Evolutionary conservation across 2,113 vertebrate genomes (phyloP).

Genomic region (Nanger granti): DNA sequence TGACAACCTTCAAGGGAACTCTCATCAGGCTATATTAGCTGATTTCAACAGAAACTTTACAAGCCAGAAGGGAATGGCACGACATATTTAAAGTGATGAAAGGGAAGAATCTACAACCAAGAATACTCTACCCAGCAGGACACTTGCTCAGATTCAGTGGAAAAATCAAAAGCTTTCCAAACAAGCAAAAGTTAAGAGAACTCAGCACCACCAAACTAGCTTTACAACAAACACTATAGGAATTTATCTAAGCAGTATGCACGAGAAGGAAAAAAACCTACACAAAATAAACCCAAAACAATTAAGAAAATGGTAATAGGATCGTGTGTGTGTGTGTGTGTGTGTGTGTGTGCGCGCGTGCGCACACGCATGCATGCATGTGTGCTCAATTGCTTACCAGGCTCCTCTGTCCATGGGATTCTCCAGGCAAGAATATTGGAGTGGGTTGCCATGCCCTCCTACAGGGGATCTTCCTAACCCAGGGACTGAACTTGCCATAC

Average conservation of each 20-base stretch:
- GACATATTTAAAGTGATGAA: not conserved
- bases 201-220: not conserved
- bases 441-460: not conserved
- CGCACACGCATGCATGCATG: no score
- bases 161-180: not conserved
- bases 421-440: not conserved
- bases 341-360: fast-evolving
- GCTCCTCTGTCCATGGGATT: not conserved
- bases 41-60: not conserved
- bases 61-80: not conserved
- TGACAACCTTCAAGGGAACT: not conserved
- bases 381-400: not conserved
- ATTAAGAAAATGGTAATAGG: not conserved
- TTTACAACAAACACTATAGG: not conserved
- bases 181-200: not conserved
- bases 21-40: not conserved
- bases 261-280: not conserved
- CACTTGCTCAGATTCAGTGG: not conserved
- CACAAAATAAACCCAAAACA: not conserved
- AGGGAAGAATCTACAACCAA: not conserved
- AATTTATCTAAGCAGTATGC: not conserved
- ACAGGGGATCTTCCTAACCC: not conserved
- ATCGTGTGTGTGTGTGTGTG: not conserved
- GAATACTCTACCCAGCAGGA: not conserved
- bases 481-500: not conserved